Conservation (phyloP, 2,888 invertebrate genomes). For the Caenorhabditis doughertyi region DNA sequence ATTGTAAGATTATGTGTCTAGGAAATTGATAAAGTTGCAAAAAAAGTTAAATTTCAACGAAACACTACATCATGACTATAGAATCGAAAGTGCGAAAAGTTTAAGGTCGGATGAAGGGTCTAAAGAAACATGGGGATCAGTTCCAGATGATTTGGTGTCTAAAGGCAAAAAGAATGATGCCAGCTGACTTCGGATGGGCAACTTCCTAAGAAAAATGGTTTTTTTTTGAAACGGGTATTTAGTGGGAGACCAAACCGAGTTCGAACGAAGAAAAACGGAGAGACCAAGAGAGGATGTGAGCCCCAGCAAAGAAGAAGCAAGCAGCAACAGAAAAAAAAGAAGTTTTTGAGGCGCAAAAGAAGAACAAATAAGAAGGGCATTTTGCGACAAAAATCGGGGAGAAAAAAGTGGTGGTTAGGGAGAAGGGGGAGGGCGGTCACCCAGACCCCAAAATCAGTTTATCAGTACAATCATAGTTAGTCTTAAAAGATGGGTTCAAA, state of each 20-base stretch:
- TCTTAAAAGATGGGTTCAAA: not conserved
- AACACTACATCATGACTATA: not conserved
- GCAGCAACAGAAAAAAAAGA: slow-evolving; percentile 27
- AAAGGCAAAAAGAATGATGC: not conserved
- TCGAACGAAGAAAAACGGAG: slow-evolving; percentile 38
- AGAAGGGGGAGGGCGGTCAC: not conserved
- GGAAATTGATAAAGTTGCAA: not conserved
- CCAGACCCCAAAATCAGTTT: not conserved
- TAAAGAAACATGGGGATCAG: not conserved
- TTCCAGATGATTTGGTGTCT: slow-evolving; percentile 16
- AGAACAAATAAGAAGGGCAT: slow-evolving; percentile 60
- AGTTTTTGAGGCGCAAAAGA: slow-evolving; percentile 56
- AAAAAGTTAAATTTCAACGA: not conserved
- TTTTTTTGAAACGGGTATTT: slow-evolving; percentile 18
- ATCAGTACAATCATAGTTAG: not conserved
- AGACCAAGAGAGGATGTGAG: slow-evolving; percentile 9
- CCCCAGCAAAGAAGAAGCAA: slow-evolving; percentile 10
- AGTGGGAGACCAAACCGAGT: slow-evolving; percentile 37
- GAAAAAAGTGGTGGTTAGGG: not conserved
- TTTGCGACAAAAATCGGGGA: slow-evolving; percentile 44
- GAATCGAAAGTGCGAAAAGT: not conserved
- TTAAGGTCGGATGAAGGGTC: not conserved
- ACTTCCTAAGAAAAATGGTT: not conserved
- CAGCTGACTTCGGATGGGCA: slow-evolving; percentile 30
- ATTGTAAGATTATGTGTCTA: not conserved